phyloP scores from a whole-genome alignment of 2,797 vertebrate species.

The Picus viridis region DNA sequence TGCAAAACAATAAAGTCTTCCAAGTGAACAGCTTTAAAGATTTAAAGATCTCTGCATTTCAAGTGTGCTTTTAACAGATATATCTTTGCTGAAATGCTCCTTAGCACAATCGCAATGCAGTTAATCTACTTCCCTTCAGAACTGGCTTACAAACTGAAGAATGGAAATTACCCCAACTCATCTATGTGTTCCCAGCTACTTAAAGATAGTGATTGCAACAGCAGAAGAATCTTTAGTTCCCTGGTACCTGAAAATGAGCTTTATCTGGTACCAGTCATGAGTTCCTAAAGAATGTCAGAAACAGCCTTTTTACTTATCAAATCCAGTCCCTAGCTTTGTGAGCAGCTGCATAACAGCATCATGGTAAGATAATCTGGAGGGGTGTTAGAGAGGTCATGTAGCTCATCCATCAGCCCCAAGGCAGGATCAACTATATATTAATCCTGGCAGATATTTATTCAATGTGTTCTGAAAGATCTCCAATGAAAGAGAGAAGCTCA shows the following conservation, averaged over 20 bases:
- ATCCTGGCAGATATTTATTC: constrained; percentile 64
- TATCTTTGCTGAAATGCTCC: background rate
- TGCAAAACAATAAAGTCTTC: constrained; percentile 37
- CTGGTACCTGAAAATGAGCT: background rate
- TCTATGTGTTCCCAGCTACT: background rate
- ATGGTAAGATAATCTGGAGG: background rate
- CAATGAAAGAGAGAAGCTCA: background rate
- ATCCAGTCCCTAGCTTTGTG: constrained; percentile 45
- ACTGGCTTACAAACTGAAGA: background rate
- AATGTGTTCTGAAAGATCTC: constrained; percentile 47
- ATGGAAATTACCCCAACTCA: background rate
- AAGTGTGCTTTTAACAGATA: background rate
- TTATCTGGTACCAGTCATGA: background rate
- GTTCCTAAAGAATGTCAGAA: background rate
- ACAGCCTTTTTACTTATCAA: background rate
- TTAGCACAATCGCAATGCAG: background rate
- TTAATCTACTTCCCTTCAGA: constrained; percentile 3
- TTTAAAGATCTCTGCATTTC: constrained; percentile 27
- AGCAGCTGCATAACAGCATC: background rate
- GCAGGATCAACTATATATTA: constrained; percentile 46
- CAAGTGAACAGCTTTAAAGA: constrained; percentile 6
- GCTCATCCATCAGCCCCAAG: constrained; percentile 51
- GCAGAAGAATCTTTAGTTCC: background rate
- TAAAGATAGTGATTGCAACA: background rate
- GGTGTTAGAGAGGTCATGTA: constrained; percentile 44